phyloP scores from a whole-genome alignment of 1,140 invertebrate species.

The Probaryconus sp. region DNA sequence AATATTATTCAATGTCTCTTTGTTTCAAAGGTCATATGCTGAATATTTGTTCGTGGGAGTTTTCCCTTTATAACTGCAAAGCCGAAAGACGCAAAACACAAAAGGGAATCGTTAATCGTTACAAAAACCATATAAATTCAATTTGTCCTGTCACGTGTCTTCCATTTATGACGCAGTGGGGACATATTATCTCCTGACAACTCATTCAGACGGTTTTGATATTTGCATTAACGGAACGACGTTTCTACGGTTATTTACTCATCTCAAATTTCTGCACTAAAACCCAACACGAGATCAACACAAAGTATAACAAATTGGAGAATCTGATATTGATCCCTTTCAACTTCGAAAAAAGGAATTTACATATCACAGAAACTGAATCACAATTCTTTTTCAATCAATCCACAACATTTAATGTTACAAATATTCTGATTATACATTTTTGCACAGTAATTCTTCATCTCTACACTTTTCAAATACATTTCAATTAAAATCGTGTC shows the following conservation, averaged over 20 bases:
- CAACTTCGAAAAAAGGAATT: too few species aligned
- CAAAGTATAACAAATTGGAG: too few species aligned
- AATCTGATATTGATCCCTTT: too few species aligned
- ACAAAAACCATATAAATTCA: slow-evolving; percentile 23
- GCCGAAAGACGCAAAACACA: neutral
- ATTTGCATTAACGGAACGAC: slow-evolving; percentile 3
- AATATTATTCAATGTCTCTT: slow-evolving; percentile 12
- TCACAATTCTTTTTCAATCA: too few species aligned
- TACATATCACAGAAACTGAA: too few species aligned
- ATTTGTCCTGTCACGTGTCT: slow-evolving; percentile 46
- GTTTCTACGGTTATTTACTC: slow-evolving; percentile 15
- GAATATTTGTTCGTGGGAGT: slow-evolving; percentile 17
- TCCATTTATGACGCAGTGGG: slow-evolving; percentile 28
- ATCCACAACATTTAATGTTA: too few species aligned
- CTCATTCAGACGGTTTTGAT: slow-evolving; percentile 30
- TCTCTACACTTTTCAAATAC: too few species aligned
- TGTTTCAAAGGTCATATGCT: slow-evolving; percentile 38
- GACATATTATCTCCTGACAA: slow-evolving; percentile 22
- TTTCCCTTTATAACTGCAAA: neutral
- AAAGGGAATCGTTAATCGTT: neutral
- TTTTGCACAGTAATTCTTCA: too few species aligned
- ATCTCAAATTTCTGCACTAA: too few species aligned
- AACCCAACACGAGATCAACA: too few species aligned
- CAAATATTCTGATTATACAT: too few species aligned
- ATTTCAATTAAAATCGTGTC: too few species aligned